These are phyloP conservation scores for Notoglanidium macrostoma DNA, from an alignment of 2,797 vertebrate genomes.

Conservation along the genomic window DNA sequence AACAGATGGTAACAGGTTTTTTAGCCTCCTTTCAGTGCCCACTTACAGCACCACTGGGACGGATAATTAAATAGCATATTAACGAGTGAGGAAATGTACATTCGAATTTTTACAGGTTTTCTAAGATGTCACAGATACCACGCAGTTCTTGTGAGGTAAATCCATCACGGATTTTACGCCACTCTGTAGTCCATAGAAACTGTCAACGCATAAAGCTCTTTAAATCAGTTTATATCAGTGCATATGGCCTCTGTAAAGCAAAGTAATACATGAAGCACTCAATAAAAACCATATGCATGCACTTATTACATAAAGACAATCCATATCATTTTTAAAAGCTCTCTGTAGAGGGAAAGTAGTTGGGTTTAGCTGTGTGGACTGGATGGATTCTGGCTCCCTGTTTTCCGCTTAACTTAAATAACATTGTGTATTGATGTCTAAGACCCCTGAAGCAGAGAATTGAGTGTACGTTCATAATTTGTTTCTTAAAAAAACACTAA, in stretches of 20 bases:
- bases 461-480: not conserved
- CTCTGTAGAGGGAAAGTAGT: slow-evolving; percentile 3
- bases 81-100: slow-evolving; percentile 9
- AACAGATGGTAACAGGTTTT: slow-evolving; percentile 24
- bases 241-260: slow-evolving; percentile 22
- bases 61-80: slow-evolving; percentile 34
- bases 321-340: slow-evolving; percentile 30
- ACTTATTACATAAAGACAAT: slow-evolving; percentile 37
- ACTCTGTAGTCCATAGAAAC: not conserved
- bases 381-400: not conserved
- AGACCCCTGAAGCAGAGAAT: slow-evolving; percentile 27
- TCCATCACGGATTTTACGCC: not conserved
- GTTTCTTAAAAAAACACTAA: not conserved
- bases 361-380: not conserved
- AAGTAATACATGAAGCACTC: slow-evolving; percentile 38
- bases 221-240: slow-evolving; percentile 35
- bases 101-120: slow-evolving; percentile 20
- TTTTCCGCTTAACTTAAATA: slow-evolving; percentile 1
- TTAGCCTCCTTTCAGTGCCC: not conserved
- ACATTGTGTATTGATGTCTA: slow-evolving; percentile 34
- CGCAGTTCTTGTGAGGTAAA: not conserved
- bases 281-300: slow-evolving; percentile 30
- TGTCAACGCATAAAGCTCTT: slow-evolving; percentile 12
- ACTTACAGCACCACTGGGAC: slow-evolving; percentile 12
- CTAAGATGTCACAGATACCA: not conserved